Evolutionary conservation across 2,888 invertebrate species (phyloP), one percentile per base, ranked within the genome.

Genomic region (Campoletis raptor): DNA sequence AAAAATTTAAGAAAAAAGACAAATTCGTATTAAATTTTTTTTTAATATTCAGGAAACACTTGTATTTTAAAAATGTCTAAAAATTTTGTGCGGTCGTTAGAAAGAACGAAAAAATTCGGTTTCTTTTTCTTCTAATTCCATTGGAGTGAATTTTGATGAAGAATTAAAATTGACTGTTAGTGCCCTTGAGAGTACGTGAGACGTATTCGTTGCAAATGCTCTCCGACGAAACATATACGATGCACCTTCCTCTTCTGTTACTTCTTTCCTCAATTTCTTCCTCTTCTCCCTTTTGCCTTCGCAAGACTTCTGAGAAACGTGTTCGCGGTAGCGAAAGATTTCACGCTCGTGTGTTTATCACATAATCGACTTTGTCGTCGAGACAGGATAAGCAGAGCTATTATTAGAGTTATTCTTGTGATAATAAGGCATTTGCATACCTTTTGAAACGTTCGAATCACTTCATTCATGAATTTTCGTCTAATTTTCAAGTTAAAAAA

Each of bases 241-340:
- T 73, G 24, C 64, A 81, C 36, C 54, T 40, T 81, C 52, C 10
- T 57, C 67, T 37, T 69, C 21, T 21, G 18, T 12, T 30, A 18
- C 45, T 70, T 67, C 66, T 45, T 69, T 7, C 15, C 15, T 48
- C 36, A 21, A 21, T 30, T 48, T 64, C 57, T 78, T 54, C 64
- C 72, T 73, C 48, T 8, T 37, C 42, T 18, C 40, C n/a, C 37
- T 73, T 79, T 48, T 74, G 78, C 78, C 78, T 24, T 66, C 66
- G 54, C 52, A 74, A 82, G 78, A 85, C 78, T 85, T 85, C 78
- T 45, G 78, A 82, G 85, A 82, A 82, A 40, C 73, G 73, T 54
- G 70, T 24, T 78, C 70, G 70, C 21, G 10, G 73, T 85, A 73
- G 64, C 30, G 42, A 24, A 24, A 73, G 42, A 72, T 83, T 72